These are phyloP conservation scores for Lipotes vexillifer DNA, from an alignment of 2,113 vertebrate species.

Conservation along the genomic window DNA sequence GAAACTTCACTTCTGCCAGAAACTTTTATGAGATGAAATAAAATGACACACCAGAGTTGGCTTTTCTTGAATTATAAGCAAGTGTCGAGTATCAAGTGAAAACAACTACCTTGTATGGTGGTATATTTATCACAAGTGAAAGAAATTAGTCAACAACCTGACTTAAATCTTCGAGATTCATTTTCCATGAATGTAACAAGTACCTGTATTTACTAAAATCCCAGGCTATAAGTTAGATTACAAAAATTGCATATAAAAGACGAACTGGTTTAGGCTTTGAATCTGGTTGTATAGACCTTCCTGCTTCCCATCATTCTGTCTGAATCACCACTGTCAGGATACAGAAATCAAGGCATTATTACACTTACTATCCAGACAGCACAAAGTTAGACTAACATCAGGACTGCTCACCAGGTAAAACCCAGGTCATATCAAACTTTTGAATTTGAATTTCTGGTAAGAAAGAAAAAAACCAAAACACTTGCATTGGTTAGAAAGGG, in stretches of 20 bases:
- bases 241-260: not conserved
- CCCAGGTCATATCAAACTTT: not conserved
- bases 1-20: not conserved
- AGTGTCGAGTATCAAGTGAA: constrained; percentile 17
- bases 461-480: not conserved
- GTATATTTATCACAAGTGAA: not conserved
- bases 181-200: not conserved
- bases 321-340: not conserved
- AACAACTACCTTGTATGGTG: constrained; percentile 8
- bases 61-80: constrained; percentile 43
- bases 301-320: not conserved
- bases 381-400: not conserved
- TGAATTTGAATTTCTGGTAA: not conserved
- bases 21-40: constrained; percentile 14
- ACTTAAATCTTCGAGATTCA: constrained; percentile 35
- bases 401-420: not conserved
- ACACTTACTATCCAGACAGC: not conserved
- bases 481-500: not conserved
- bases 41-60: constrained; percentile 6
- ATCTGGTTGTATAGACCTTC: not conserved
- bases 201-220: not conserved
- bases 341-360: not conserved
- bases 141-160: not conserved
- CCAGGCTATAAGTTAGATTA: not conserved
- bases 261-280: not conserved